Base-by-base conservation (phyloP, 2,888 invertebrate species). In the Formica aserva region DNA sequence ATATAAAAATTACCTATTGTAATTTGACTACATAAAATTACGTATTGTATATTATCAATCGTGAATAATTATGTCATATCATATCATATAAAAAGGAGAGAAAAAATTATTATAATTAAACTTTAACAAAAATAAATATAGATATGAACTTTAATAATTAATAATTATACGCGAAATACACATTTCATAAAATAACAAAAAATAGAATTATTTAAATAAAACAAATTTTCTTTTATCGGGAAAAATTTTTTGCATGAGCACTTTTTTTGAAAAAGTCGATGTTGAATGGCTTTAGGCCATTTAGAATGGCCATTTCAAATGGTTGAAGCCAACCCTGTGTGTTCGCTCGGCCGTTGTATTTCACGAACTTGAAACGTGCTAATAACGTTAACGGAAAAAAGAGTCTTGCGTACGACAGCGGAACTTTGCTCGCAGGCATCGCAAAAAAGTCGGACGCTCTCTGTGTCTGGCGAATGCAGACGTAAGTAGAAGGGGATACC, bases 371-470 rank as follows among this genome's bases (percentile, higher is more conserved):
- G 52, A 62, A 76, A 77, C 55, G 48, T 67, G 66, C 52, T 65
- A 83, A 77, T 77, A 71, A 77, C 32, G 45, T 75, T 66, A 60
- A 77, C 69, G 55, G 48, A 45, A 77, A 52, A 67, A 67, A 82
- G 38, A 32, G 29, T 41, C 22, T 2, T 11, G 38, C 38, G 15
- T 45, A 15, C 48, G 60, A 71, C 78, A 71, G 57, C 22, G 60
- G 41, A 60, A 29, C 71, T 71, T 69, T 41, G 69, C 35, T n/a
- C 29, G 35, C 66, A 18, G 26, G 15, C 18, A 4, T 35, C 26
- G 35, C n/a, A 80, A 80, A 78, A 78, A 80, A 26, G 29, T 60
- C 26, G 45, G 5, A 60, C 35, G 13, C 18, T 32, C 41, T 22
- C 15, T 26, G 41, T 55, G 32, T 52, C 35, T 35, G 72, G 3